These are phyloP conservation scores for Drosophila triauraria DNA, from an alignment of 1,140 invertebrate species.

Conservation along the genomic window DNA sequence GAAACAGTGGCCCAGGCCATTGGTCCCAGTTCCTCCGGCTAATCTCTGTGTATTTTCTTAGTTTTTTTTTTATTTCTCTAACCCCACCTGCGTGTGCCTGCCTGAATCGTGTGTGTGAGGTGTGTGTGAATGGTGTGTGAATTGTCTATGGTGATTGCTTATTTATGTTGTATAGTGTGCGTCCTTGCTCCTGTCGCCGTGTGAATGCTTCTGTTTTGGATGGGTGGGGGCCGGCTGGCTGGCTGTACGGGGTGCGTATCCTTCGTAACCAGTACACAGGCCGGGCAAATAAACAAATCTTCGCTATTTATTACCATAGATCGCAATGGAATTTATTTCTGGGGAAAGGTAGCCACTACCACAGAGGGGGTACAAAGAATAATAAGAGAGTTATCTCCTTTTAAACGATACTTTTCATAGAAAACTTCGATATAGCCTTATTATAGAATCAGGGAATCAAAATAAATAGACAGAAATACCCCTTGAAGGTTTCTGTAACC, in stretches of 20 bases:
- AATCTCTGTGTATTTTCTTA: neutral
- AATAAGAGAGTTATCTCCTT: too few species aligned
- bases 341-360: too few species aligned
- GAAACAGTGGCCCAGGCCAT: constrained; percentile 89
- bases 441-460: too few species aligned
- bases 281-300: constrained; percentile 31
- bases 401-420: too few species aligned
- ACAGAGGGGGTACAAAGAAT: too few species aligned
- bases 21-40: constrained; percentile 28
- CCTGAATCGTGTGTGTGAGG: constrained; percentile 10
- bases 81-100: constrained; percentile 12
- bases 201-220: neutral
- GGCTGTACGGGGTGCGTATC: neutral
- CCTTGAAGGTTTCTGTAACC: too few species aligned
- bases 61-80: neutral
- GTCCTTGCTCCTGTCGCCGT: constrained; percentile 4
- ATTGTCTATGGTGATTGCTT: constrained; percentile 27
- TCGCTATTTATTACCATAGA: constrained; percentile 40
- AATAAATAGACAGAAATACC: too few species aligned
- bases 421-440: too few species aligned
- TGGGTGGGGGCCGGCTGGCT: neutral
- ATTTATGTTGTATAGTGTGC: constrained; percentile 34
- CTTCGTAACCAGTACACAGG: constrained; percentile 4
- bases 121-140: constrained; percentile 34
- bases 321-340: neutral